Evolutionary conservation across 1,140 invertebrate genomes (phyloP).

Genomic region (Vanessa atalanta): DNA sequence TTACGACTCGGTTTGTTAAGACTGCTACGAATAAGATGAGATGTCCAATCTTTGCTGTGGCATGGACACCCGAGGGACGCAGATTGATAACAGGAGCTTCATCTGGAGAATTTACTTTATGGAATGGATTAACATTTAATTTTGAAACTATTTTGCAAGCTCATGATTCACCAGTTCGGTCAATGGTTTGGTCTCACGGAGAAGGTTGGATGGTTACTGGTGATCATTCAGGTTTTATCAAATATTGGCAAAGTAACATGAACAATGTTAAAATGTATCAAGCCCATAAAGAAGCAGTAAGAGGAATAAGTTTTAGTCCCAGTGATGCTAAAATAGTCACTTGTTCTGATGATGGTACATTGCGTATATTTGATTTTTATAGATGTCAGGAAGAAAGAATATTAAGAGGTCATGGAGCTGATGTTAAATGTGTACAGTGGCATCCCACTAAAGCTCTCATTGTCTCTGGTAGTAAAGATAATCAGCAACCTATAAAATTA

Average conservation of each 20-base stretch:
- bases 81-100: slow-evolving; percentile 98
- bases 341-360: slow-evolving; percentile 99
- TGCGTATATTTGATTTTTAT: slow-evolving; percentile 99
- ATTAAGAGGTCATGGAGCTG: slow-evolving; percentile 98
- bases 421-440: slow-evolving; percentile 99
- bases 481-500: slow-evolving; percentile 99
- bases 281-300: slow-evolving; percentile 99
- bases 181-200: slow-evolving; percentile 99
- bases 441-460: slow-evolving; percentile 98
- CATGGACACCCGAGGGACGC: slow-evolving; percentile 99
- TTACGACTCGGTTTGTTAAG: slow-evolving; percentile 98
- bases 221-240: slow-evolving; percentile 98
- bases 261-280: slow-evolving; percentile 99
- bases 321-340: slow-evolving; percentile 99
- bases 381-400: slow-evolving; percentile 98
- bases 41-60: slow-evolving; percentile 99
- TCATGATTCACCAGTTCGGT: slow-evolving; percentile 97
- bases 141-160: slow-evolving; percentile 99
- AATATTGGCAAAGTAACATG: slow-evolving; percentile 99
- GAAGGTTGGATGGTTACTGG: slow-evolving; percentile 99
- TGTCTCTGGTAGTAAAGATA: slow-evolving; percentile 99
- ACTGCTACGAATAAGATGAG: slow-evolving; percentile 99
- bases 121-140: slow-evolving; percentile 99
- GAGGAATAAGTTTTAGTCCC: slow-evolving; percentile 99
- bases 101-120: slow-evolving; percentile 99